Base-by-base conservation (phyloP, 2,113 vertebrate species). In the Noturus placidus region DNA sequence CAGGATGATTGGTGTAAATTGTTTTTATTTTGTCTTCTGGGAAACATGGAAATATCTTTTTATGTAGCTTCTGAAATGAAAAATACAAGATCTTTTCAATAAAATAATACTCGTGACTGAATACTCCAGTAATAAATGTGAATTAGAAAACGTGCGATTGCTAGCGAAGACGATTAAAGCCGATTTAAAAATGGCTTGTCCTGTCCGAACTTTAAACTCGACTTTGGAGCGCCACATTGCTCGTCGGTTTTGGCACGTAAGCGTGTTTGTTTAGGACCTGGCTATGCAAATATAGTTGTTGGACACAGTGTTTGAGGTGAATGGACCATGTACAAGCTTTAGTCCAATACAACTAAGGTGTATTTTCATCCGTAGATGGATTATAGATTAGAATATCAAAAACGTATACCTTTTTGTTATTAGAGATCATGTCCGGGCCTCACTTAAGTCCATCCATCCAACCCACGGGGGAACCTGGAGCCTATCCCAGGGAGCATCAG, bases 211-310 rank as follows among this genome's bases (percentile, higher is more conserved):
- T 50, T 69, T 56, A 0, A 56, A 84, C 79, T 85, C 69, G 65
- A 33, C 76, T 84, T 15, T 82, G 19, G 30, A 74, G 82, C 69
- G 13, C 67, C 87, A 86, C 81, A 77, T 85, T 35, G 78, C 69
- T 50, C 25, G 17, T 35, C 59, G 86, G 59, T 90, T 88, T 46
- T 35, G 76, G 42, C 72, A 77, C 0, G 67, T 20, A 77, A 2
- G 59, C 30, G 5, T 83, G 87, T 88, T 87, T 89, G 80, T 81
- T 77, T 17, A 89, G 63, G 46, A 69, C 86, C 56, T 87, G 80
- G 82, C 35, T 61, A 27, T 78, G 25, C 79, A 89, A 84, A 74
- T 78, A 81, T 17, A 76, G 27, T 46, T 84, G 33, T 52, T 59
- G 14, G 42, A 35, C 57, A 57, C 63, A 17, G 50, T 52, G 77